Conservation (phyloP, 2,113 vertebrate genomes). For the Solenodon paradoxus region DNA sequence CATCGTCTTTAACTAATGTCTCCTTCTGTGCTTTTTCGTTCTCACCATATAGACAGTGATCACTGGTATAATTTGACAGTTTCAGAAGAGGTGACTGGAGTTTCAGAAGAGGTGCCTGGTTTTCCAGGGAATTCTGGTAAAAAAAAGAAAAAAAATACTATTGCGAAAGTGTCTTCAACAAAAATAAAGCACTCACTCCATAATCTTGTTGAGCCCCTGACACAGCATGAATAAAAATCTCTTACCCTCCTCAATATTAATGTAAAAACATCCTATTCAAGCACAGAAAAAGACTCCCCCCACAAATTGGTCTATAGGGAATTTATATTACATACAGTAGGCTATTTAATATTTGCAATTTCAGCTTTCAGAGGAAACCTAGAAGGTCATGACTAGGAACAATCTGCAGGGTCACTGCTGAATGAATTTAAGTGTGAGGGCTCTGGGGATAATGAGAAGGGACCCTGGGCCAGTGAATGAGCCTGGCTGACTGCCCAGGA, state of each 20-base stretch:
- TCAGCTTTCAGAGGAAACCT: not conserved
- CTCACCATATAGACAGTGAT: not conserved
- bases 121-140: slow-evolving; percentile 4
- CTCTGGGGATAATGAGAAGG: not conserved
- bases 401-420: not conserved
- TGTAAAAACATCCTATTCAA: not conserved
- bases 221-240: not conserved
- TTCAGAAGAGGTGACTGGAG: not conserved
- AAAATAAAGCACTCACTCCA: not conserved
- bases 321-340: not conserved
- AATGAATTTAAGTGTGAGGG: not conserved
- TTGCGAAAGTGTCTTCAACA: not conserved
- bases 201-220: not conserved
- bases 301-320: not conserved
- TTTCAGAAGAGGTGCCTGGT: not conserved
- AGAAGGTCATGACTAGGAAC: not conserved
- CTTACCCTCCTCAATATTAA: not conserved
- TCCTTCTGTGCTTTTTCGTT: slow-evolving; percentile 7
- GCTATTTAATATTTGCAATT: not conserved
- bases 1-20: not conserved
- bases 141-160: too few relatives aligned
- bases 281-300: not conserved
- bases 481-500: not conserved
- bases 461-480: not conserved
- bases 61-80: not conserved